Percentiles rank a stretch among this genome's conserved stretches.
Evolutionary conservation across 92 coral and sea anemone species (phyloP).

Genomic region (Desmophyllum pertusum): DNA sequence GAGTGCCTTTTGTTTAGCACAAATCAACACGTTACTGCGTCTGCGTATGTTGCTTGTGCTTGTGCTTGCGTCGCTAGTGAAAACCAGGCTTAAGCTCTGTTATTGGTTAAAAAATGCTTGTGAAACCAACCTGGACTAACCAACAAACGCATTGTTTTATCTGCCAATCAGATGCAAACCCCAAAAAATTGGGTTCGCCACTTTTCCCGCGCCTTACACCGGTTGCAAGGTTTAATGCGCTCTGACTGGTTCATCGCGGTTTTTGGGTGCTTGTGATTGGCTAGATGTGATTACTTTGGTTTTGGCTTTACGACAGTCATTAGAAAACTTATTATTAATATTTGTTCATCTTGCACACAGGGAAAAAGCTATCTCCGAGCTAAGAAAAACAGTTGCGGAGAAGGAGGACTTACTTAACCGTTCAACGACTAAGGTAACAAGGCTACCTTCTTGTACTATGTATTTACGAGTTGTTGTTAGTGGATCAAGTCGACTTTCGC

Average conservation of each 20-base stretch:
- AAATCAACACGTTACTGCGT: no score
- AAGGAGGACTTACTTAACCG: conserved; percentile 77
- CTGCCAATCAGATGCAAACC: no score
- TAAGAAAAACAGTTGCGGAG: conserved; percentile 71
- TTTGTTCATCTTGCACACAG: conserved; percentile 36
- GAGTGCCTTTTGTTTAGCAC: not conserved
- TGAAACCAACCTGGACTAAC: not conserved
- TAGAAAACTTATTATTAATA: no score
- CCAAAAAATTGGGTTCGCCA: no score
- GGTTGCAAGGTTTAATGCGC: no score
- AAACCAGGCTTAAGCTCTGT: not conserved
- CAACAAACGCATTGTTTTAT: no score
- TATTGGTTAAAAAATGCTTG: not conserved
- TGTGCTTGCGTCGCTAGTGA: not conserved
- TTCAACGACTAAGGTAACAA: conserved; percentile 76
- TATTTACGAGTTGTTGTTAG: not conserved
- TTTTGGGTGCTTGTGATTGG: no score
- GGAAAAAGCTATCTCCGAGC: conserved; percentile 75
- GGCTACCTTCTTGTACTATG: not conserved
- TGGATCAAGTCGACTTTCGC: not conserved
- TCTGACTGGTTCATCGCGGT: no score
- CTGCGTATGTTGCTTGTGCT: no score
- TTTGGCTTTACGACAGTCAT: no score
- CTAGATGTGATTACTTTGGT: no score
- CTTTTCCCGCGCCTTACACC: no score